Base-by-base conservation (phyloP, 1,140 invertebrate genomes). In the Oppia nitens region DNA sequence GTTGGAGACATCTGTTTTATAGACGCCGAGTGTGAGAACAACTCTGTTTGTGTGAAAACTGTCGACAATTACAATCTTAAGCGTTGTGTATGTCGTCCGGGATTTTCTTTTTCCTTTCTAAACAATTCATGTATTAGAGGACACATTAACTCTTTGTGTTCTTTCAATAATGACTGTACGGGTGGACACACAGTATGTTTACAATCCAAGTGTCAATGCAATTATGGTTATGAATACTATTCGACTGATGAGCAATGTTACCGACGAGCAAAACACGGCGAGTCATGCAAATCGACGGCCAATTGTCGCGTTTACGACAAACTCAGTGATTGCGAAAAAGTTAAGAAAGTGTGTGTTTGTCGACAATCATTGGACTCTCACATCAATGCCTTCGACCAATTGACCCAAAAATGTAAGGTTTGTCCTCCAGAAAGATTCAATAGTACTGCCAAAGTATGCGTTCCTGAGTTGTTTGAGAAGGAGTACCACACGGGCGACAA, bases 271-370 rank as follows among this genome's bases (percentile, higher is more conserved):
- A 2, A 23, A 27, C 48, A 50, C 40, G 56, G 56, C n/a, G 47
- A 57, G 25, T 9, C 17, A 20, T 57, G 56, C 48, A 47, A 57
- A n/a, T 1, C 2, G 20, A 20, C 56, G 28, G 50, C 50, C 4
- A 57, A 57, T 52, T 57, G 56, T 57, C 29, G 48, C 20, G 2
- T 49, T 2, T 27, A 57, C 25, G 56, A 57, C 24, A 24, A 49
- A 45, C 50, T 57, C 12, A 57, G 56, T 40, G 56, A 49, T 11
- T 57, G 56, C 25, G 56, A 57, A 24, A 23, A 14, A 32, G 14
- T 21, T 1, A 12, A 24, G n/a, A 57, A 50, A 50, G 14, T 11
- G 12, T 57, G 56, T 40, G 23, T 45, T 40, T 57, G 56, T 40
- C 24, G 56, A 3, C 47, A 57, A 45, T 57, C 48, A 20, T 26